Evolutionary conservation across 2,888 invertebrate genomes (phyloP).

Genomic region (Acronicta aceris): DNA sequence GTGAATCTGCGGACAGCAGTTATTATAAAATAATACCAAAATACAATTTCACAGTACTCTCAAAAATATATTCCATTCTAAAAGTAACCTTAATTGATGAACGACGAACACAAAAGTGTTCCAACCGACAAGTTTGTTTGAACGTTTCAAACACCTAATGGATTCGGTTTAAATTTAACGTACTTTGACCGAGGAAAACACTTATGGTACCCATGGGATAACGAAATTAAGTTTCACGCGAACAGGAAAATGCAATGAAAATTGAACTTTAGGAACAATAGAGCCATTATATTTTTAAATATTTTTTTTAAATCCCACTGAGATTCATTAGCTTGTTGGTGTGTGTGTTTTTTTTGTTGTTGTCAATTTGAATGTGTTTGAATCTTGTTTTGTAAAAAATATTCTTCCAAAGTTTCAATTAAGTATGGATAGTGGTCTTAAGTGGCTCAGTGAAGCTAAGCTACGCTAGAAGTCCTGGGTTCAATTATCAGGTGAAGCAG

Average conservation of each 20-base stretch:
- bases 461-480: too few relatives aligned
- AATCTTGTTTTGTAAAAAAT: too few relatives aligned
- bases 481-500: too few relatives aligned
- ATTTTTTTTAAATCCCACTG: constrained; percentile 6
- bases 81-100: not conserved
- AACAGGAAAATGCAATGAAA: constrained; percentile 41
- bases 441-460: too few relatives aligned
- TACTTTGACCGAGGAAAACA: constrained; percentile 41
- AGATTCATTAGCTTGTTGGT: not conserved
- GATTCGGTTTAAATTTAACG: constrained; percentile 44
- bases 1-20: too few relatives aligned
- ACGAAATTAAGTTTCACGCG: constrained; percentile 46
- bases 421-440: too few relatives aligned
- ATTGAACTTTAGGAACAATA: constrained; percentile 42
- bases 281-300: constrained; percentile 18
- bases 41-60: too few relatives aligned
- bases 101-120: constrained; percentile 20
- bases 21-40: too few relatives aligned
- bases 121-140: constrained; percentile 28
- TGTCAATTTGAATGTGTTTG: too few relatives aligned
- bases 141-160: constrained; percentile 38
- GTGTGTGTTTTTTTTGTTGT: not conserved
- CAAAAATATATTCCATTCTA: too few relatives aligned
- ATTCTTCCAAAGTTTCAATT: not conserved
- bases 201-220: constrained; percentile 43